Evolutionary conservation across 1,140 invertebrate species (phyloP), one percentile per base, ranked within the genome.

Genomic region (Bombus consobrinus): DNA sequence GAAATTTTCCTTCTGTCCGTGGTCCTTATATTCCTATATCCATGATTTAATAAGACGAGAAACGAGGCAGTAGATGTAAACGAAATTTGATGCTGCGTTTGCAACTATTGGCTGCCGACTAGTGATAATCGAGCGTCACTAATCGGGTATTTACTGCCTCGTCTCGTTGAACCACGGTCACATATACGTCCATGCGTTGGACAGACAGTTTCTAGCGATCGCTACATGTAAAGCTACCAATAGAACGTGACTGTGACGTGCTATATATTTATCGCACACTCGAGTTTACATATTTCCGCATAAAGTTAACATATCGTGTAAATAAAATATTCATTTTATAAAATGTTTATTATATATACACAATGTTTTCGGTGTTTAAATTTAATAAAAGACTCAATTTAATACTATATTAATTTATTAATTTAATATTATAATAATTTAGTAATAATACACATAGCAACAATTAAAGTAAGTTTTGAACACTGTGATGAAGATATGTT

Each of bases 341-440:
- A 72, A 72, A 64, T 32, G 4, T 66, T 34, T 66, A 39, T 73
- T 43, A 43, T 41, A 66, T 34, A 34, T 15, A 66, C 8, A 66
- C 15, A 32, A 53, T 53, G 1, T 37, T 34, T 68, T 64, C 15
- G 12, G 13, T 34, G 22, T 25, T 68, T 68, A 10, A 68, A 68
- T 22, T 37, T 68, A 68, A 34, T 68, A 68, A 34, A 37, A 68
- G 13, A 64, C 5, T 32, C 18, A 71, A 39, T 25, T 39, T 13
- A 84, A 18, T 39, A 75, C 32, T 81, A 81, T 41, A 73, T 59
- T 59, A 75, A 43, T n/a, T 68, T 68, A 25, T 41, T 75, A 41
- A 81, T 74, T 62, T 62, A 12, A 84, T 25, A 68, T 39, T 75
- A 85, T 22, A 73, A 43, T 59, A 75, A 43, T 22, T 68, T 68